phyloP scores from a whole-genome alignment of 2,797 vertebrate species.

The Octomys mimax region DNA sequence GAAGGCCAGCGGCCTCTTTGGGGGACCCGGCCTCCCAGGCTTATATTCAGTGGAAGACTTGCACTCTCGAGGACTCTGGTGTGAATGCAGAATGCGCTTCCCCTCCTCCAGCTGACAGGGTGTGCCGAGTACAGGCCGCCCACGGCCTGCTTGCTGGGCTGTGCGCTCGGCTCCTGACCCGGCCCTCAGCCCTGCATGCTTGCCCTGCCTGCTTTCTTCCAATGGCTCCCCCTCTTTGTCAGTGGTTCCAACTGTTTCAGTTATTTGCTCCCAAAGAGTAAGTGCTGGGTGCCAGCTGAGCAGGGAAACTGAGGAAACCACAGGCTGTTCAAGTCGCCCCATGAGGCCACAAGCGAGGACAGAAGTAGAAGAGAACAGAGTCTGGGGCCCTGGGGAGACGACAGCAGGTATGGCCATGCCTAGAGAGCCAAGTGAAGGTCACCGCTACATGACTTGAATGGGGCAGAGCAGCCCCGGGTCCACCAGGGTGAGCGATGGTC shows the following conservation, averaged over 20 bases:
- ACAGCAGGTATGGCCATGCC: no score
- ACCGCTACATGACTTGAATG: neutral
- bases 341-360: neutral
- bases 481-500: accelerated
- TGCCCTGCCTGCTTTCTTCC: neutral
- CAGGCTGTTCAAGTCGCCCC: neutral
- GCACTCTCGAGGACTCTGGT: neutral
- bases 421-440: neutral
- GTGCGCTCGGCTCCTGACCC: neutral
- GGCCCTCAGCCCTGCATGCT: neutral
- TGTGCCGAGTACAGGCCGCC: neutral
- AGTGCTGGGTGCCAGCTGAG: neutral
- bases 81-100: neutral
- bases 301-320: neutral
- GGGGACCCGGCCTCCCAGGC: no score
- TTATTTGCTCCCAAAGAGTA: neutral
- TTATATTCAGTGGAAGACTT: neutral
- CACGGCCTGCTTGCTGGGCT: no score
- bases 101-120: neutral
- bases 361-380: neutral
- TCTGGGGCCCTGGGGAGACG: neutral
- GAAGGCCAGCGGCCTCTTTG: neutral
- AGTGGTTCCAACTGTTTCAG: neutral
- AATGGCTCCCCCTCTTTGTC: neutral
- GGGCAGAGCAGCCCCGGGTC: neutral